A percentile compares a stretch with the other conserved stretches of the same genome.
Conservation (phyloP, 2,797 vertebrate species). For the Denticeps clupeoides region DNA sequence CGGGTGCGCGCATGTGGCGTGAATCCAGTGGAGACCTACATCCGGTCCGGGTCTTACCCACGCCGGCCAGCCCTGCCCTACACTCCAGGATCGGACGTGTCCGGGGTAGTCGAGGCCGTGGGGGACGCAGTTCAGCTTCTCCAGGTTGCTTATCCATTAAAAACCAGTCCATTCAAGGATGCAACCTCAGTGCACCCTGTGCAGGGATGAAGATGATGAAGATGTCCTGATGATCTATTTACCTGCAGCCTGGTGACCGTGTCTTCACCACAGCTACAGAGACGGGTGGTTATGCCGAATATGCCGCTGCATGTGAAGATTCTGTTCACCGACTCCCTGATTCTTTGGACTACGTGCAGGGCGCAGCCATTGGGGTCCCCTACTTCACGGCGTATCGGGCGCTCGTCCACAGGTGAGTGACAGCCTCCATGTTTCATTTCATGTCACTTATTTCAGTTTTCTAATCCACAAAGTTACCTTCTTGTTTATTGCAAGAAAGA, state of each 20-base stretch:
- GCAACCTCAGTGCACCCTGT: too few species aligned
- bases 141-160: too few species aligned
- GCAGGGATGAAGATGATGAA: too few species aligned
- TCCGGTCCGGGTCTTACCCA: constrained; percentile 63
- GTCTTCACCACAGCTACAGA: constrained; percentile 67
- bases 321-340: constrained; percentile 63
- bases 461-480: too few species aligned
- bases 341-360: constrained; percentile 67
- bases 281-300: constrained; percentile 85
- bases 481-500: too few species aligned
- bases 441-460: neutral
- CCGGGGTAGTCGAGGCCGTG: constrained; percentile 68
- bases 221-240: constrained; percentile 3
- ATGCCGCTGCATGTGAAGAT: constrained; percentile 55
- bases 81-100: constrained; percentile 74
- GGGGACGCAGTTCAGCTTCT: constrained; percentile 63
- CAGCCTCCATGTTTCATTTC: neutral
- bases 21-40: constrained; percentile 88
- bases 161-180: too few species aligned
- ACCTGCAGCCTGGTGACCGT: constrained; percentile 72
- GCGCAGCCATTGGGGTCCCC: constrained; percentile 74
- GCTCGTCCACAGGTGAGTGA: constrained; percentile 75
- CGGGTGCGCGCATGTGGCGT: constrained; percentile 76
- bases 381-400: constrained; percentile 88
- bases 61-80: constrained; percentile 71